Evolutionary conservation across 2,797 vertebrate species (phyloP).

Genomic region (Cryptoprocta ferox): DNA sequence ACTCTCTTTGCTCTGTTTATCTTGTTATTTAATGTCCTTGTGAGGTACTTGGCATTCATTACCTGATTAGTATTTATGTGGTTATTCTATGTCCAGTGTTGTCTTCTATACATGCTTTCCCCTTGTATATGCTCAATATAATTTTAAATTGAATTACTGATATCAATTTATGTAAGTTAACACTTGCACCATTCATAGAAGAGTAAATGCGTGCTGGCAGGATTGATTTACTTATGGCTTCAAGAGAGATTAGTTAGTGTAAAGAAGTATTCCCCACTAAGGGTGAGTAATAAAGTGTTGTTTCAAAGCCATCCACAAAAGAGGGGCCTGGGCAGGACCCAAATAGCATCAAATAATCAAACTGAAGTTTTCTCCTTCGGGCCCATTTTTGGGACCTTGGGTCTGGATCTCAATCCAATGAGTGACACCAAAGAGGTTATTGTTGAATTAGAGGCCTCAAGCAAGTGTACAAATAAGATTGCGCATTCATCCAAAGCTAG

Average conservation of each 20-base stretch:
- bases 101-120: not conserved
- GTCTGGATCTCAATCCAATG: not conserved
- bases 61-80: not conserved
- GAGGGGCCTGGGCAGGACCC: not conserved
- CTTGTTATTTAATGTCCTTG: not conserved
- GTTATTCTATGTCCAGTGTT: not conserved
- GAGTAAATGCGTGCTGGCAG: not conserved
- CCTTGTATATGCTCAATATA: not conserved
- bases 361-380: not conserved
- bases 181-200: not conserved
- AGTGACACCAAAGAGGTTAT: not conserved
- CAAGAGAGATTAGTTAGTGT: conserved; percentile 32
- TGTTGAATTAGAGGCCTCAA: not conserved
- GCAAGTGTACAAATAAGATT: conserved; percentile 24
- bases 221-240: conserved; percentile 25
- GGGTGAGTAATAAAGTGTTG: conserved; percentile 19
- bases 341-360: conserved; percentile 23
- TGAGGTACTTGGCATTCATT: not conserved
- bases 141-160: conserved; percentile 51
- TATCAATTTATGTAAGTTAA: conserved; percentile 27
- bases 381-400: not conserved
- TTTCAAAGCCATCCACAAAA: conserved; percentile 16
- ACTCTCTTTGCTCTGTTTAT: not conserved
- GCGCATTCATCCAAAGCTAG: conserved; percentile 38
- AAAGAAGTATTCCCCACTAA: not conserved